Evolutionary conservation across 2,113 vertebrate genomes (phyloP), one percentile per base, ranked within the genome.

Genomic region (Antennarius striatus): DNA sequence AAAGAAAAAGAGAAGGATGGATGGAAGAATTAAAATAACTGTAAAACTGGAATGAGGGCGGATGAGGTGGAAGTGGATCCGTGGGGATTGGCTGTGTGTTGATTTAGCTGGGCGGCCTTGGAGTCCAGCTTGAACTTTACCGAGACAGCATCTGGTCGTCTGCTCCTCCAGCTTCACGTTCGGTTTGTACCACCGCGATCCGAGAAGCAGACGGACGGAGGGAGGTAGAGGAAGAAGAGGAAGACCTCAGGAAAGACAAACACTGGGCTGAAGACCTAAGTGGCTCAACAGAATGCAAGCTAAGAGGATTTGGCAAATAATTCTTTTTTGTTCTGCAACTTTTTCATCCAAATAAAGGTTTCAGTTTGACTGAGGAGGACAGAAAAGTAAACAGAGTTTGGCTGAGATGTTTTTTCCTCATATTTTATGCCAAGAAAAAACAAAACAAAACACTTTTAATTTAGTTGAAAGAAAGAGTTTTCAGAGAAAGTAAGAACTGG

Each of bases 21-120:
- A 78, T 68, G 52, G 67, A 79, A 49, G 56, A 71, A 77, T 80
- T 73, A 58, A 80, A 87, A 80, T 68, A 79, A 78, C 63, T 72
- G 62, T 65, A 75, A 56, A 62, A 60, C 4, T 13, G 62, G 58
- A 73, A 29, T 7, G 29, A 70, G 66, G 53, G 50, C 1, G 45
- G 56, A 39, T 3, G 73, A 73, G 57, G 51, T 60, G 61, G 71
- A 75, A 70, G 72, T 65, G 63, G 73, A 81, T 76, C 82, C 63
- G 1, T 0, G 12, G 81, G 75, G 81, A 84, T 3, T 58, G 51
- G 55, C 39, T 52, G 56, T 14, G 68, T 86, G 81, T 86, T 88
- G 84, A 71, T 81, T 81, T 81, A 84, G 86, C 86, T 84, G 86
- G 66, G 48, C 14, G 59, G 51, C 71, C 75, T 68, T 6, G 42